Evolutionary conservation across 2,888 invertebrate genomes (phyloP), one percentile per base, ranked within the genome.

Genomic region (Carcina quercana): DNA sequence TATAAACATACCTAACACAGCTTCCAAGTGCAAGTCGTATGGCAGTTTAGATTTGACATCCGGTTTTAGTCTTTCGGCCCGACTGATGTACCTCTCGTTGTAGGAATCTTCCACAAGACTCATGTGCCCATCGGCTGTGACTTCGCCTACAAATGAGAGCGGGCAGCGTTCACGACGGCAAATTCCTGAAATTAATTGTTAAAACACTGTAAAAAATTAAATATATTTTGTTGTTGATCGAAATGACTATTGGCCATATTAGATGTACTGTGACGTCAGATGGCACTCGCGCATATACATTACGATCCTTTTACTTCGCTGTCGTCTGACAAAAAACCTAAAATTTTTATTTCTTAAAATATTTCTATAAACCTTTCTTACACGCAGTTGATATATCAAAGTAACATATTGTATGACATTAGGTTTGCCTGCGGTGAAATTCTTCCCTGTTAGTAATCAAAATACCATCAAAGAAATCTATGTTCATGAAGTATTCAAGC

Each of bases 141-240:
- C 95, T 44, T 91, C 89, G 0, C 98, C 98, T 1, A 99, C 97
- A 63, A 96, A 92, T 51, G 92, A 92, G 1, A 98, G 91, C 0
- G 96, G 95, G 63, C 98, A 98, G 39, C 95, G 88, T 82, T 99
- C 98, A 37, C 98, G 87, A 17, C 82, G 70, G 32, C 95, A 93
- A 34, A 98, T 92, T 40, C 86, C 86, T 85, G 53, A 13, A 35
- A n/a, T n/a, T 35, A 38, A 24, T 15, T 35, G 28, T 27, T 50
- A 53, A 20, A 17, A 24, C 5, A 24, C 10, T 11, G 1, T 11
- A 3, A 24, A 24, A 4, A 24, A 11, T 24, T 11, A 17, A 17
- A 17, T 17, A 17, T 17, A 5, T 17, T 5, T 17, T 17, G 7
- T 17, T 17, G 7, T 17, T 17, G 5, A 17, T 17, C 19, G 32